A percentile compares a stretch with the other conserved stretches of the same genome.
Evolutionary conservation across 2,888 invertebrate genomes (phyloP).

Genomic region (Drosophila merina): DNA sequence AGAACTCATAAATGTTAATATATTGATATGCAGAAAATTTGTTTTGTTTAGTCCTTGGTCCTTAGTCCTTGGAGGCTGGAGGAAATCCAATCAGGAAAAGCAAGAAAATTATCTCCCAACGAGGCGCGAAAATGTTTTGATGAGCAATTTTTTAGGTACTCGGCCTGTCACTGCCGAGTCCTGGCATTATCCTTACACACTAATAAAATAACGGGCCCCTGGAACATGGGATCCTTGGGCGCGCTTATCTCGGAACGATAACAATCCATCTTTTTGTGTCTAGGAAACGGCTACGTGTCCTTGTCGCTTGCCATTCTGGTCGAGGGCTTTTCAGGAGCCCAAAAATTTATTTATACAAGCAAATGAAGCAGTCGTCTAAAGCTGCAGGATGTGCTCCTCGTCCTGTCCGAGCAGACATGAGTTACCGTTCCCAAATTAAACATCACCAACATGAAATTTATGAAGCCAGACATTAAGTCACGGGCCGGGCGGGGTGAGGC

Average conservation of each 20-base stretch:
- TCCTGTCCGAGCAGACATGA: conserved; percentile 71
- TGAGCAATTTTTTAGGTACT: conserved; percentile 73
- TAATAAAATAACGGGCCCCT: conserved; percentile 70
- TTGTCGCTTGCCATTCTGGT: conserved; percentile 13
- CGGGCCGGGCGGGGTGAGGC: conserved; percentile 9
- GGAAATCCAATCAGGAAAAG: conserved; percentile 1
- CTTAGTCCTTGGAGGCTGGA: not conserved
- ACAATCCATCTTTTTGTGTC: conserved; percentile 82
- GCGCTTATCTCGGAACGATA: conserved; percentile 82
- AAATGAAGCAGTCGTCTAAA: conserved; percentile 50
- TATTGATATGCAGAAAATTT: conserved; percentile 43
- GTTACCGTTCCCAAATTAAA: conserved; percentile 79
- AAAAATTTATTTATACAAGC: conserved; percentile 56
- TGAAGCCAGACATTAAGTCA: conserved; percentile 72
- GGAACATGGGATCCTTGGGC: conserved; percentile 7
- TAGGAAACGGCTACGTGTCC: conserved; percentile 50
- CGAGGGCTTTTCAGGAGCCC: conserved; percentile 25
- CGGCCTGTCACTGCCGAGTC: conserved; percentile 49
- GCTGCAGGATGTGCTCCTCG: conserved; percentile 3
- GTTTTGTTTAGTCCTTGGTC: conserved; percentile 22
- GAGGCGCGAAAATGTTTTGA: conserved; percentile 59
- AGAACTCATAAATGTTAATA: conserved; percentile 75
- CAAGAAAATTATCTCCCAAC: conserved; percentile 61
- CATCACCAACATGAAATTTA: conserved; percentile 80
- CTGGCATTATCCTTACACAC: conserved; percentile 47